Conservation (phyloP, 2,113 vertebrate species). For the Cyphomyrus discorhynchus region DNA sequence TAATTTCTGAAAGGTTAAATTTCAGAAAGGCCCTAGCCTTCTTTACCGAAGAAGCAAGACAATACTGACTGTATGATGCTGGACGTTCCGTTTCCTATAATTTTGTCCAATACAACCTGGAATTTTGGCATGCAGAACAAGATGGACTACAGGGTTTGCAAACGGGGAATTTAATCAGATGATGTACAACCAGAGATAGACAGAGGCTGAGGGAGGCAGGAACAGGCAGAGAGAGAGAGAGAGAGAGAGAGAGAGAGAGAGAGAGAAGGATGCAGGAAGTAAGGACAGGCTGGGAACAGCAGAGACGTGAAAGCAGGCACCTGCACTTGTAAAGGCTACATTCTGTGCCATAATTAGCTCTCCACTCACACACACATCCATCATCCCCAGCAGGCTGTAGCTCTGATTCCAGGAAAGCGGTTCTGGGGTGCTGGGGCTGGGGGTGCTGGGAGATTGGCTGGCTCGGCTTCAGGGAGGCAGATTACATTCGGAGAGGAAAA, state of each 20-base stretch:
- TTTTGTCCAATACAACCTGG: neutral
- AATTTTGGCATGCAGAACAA: neutral
- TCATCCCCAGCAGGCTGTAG: conserved; percentile 48
- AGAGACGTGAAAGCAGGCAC: neutral
- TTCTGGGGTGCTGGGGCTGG: conserved; percentile 43
- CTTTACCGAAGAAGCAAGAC: neutral
- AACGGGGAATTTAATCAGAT: neutral
- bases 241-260: neutral
- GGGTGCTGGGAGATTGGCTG: conserved; percentile 39
- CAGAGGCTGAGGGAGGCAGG: conserved; percentile 23
- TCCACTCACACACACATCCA: conserved; percentile 39
- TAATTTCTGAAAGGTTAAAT: neutral
- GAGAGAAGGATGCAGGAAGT: neutral
- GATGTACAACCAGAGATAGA: conserved; percentile 35
- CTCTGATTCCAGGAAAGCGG: conserved; percentile 59
- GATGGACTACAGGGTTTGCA: neutral
- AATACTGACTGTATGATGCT: neutral
- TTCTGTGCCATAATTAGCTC: conserved; percentile 28
- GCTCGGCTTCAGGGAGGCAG: conserved; percentile 50
- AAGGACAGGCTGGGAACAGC: neutral
- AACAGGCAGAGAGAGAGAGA: neutral
- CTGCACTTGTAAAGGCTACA: conserved; percentile 13
- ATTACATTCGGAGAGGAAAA: conserved; percentile 61
- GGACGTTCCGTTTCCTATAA: neutral
- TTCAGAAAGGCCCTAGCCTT: neutral